Conservation (phyloP, 2,113 vertebrate genomes). For the Nothocercus julius region DNA sequence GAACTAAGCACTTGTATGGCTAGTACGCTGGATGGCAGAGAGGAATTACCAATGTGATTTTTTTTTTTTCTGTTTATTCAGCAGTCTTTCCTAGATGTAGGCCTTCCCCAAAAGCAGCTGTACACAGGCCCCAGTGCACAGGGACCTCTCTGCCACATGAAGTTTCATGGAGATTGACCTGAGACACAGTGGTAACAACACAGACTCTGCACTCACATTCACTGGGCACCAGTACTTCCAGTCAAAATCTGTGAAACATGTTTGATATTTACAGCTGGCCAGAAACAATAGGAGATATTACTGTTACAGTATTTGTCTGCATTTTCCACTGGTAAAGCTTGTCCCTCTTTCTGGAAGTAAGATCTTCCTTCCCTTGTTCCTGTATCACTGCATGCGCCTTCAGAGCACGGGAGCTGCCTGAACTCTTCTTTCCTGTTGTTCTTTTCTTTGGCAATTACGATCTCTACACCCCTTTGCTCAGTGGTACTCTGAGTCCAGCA, state of each 20-base stretch:
- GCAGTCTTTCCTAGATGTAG: neutral
- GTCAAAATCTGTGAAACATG: neutral
- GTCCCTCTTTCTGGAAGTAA: neutral
- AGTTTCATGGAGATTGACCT: neutral
- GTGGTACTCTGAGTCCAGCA: neutral
- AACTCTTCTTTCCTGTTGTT: neutral
- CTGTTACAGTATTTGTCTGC: neutral
- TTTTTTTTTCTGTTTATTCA: neutral
- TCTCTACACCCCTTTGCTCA: neutral
- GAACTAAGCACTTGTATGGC: neutral
- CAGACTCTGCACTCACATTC: neutral
- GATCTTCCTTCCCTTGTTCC: neutral
- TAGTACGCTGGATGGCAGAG: neutral
- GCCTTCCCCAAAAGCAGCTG: neutral
- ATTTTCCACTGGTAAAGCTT: neutral
- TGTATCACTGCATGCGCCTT: neutral
- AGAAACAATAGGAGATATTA: neutral
- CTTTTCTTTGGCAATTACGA: neutral
- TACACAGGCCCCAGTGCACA: neutral
- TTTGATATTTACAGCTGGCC: neutral
- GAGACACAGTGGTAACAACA: neutral
- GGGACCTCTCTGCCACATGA: neutral
- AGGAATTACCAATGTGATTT: neutral
- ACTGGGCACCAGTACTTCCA: rapidly evolving
- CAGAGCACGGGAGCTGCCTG: neutral